Conservation (phyloP, 2,797 vertebrate genomes). For the Nannoperca obscura region DNA sequence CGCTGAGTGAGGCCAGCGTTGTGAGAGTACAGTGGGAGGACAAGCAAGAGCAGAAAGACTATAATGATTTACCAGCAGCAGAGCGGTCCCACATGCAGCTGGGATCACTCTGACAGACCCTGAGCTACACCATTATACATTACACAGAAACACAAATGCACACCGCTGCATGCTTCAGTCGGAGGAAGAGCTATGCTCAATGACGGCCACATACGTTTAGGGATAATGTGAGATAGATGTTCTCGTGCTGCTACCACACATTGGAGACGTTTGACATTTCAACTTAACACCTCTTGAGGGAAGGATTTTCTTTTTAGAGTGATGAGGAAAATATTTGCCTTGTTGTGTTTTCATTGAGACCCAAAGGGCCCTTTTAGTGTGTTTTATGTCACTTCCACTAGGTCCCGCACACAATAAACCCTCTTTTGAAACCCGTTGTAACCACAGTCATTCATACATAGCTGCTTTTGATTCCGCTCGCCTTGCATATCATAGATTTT, state of each 20-base stretch:
- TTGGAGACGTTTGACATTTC: conserved; percentile 41
- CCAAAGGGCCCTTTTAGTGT: conserved; percentile 32
- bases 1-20: conserved; percentile 30
- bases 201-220: conserved; percentile 32
- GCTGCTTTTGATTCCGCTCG: conserved; percentile 68
- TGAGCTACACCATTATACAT: conserved; percentile 31
- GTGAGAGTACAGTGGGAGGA: conserved; percentile 56
- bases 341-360: conserved; percentile 41
- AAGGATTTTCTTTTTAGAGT: conserved; percentile 29
- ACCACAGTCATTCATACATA: conserved; percentile 72
- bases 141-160: conserved; percentile 33
- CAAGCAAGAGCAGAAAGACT: conserved; percentile 27
- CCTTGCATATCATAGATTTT: conserved; percentile 48
- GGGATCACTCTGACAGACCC: conserved; percentile 53
- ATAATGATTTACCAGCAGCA: conserved; percentile 60
- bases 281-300: conserved; percentile 19
- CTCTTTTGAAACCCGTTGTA: conserved; percentile 51
- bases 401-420: conserved; percentile 37
- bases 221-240: conserved; percentile 32
- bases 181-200: conserved; percentile 10
- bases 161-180: conserved; percentile 5
- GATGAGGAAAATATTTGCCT: conserved; percentile 58
- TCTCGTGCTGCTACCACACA: conserved; percentile 13
- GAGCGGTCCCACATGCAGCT: conserved; percentile 50
- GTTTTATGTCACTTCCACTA: conserved; percentile 51